Percentiles rank a stretch among this genome's conserved stretches.
phyloP scores from a whole-genome alignment of 2,113 vertebrate species.

The Chlorodrepanis virens region DNA sequence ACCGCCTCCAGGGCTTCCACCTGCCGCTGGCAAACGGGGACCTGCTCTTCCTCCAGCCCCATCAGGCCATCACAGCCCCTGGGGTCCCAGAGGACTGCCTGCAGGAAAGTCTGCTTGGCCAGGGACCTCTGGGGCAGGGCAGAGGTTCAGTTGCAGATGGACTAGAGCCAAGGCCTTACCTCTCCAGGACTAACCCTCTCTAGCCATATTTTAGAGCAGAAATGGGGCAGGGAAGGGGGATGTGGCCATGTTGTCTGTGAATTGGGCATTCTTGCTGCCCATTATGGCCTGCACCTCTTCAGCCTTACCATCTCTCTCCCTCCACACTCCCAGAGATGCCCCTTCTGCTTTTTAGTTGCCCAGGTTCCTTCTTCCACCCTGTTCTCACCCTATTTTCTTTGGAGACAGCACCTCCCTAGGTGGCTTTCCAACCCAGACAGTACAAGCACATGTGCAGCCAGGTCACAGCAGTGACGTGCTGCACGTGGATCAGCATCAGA shows the following conservation, averaged over 20 bases:
- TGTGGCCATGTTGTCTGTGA: not conserved
- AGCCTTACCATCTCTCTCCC: not conserved
- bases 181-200: not conserved
- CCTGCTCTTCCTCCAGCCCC: constrained; percentile 77
- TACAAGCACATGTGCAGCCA: not conserved
- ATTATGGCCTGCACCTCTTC: not conserved
- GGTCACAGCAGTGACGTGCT: rapidly evolving
- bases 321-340: not conserved
- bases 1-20: constrained; percentile 77
- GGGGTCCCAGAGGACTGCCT: constrained; percentile 55
- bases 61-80: constrained; percentile 67
- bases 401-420: not conserved
- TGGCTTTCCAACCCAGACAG: not conserved
- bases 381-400: not conserved
- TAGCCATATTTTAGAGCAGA: not conserved
- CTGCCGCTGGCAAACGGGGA: constrained; percentile 69
- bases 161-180: not conserved
- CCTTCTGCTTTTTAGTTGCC: not conserved
- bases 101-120: constrained; percentile 74
- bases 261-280: not conserved
- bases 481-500: rapidly evolving
- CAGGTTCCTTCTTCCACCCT: not conserved
- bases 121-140: constrained; percentile 67
- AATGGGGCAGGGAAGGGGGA: not conserved
- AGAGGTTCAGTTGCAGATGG: not conserved